Base-by-base conservation (phyloP, 2,888 invertebrate genomes). In the Ochropacha duplaris region DNA sequence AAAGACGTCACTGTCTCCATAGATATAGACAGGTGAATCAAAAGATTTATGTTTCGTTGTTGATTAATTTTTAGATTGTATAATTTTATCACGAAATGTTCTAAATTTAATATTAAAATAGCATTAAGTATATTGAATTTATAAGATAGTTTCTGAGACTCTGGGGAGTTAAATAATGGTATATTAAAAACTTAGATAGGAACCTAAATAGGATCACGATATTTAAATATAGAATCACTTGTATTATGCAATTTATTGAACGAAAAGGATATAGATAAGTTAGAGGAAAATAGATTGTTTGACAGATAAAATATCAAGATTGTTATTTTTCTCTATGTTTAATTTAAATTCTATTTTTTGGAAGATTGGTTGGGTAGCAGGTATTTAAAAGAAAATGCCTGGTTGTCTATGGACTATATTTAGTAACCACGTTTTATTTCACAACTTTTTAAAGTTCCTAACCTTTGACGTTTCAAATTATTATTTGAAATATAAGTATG, bases 401-500 rank as follows among this genome's bases (percentile, higher is more conserved):
- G n/a, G n/a, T n/a, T n/a, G n/a, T n/a, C n/a, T n/a, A n/a, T n/a
- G n/a, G n/a, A n/a, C n/a, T n/a, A n/a, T n/a, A n/a, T n/a, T n/a
- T n/a, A n/a, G n/a, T 36, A 9, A 44, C 44, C 44, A 4, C 19
- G 9, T 44, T 44, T 44, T n/a, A 9, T 44, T 44, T 44, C 19
- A 44, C 39, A 44, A 31, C 19, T 4, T 31, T 31, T 22, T 52
- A 16, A 52, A 52, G 52, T 52, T 52, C 52, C 52, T 52, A 52
- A 44, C 19, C 44, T 44, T 44, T 44, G 9, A 44, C 6, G 52
- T 52, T 52, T 52, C 52, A 52, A 52, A 52, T 52, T 52, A 52
- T 52, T 52, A 52, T 52, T 52, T 52, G 52, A 52, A 52, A 28
- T 52, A 34, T 52, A 19, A 34, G 44, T n/a, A 44, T 52, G 31